These are phyloP conservation scores for Pterobdella sp. DNA, from an alignment of 2,888 invertebrate species.

Conservation along the genomic window DNA sequence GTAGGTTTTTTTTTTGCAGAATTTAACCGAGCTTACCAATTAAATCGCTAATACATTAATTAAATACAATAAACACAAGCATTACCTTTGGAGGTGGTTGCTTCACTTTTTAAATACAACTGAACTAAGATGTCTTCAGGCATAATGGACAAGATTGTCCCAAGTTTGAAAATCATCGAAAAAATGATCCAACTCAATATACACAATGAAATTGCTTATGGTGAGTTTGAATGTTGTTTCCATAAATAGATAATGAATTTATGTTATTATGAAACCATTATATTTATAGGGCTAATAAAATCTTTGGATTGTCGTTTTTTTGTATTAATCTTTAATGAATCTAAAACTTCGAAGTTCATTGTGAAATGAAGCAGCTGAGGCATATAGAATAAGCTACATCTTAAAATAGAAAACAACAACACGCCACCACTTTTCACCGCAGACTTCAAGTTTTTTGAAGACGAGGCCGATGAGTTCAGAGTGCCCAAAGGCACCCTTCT, in stretches of 20 bases:
- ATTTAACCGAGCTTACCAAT: too few species aligned
- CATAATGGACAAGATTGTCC: conserved; percentile 27
- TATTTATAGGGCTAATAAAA: too few species aligned
- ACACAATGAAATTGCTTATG: conserved; percentile 70
- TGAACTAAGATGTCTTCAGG: conserved; percentile 17
- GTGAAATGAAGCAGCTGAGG: too few species aligned
- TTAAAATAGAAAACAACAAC: conserved; percentile 4
- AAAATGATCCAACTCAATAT: conserved; percentile 91
- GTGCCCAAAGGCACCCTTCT: conserved; percentile 83
- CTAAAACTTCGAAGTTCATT: too few species aligned
- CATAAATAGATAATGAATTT: too few species aligned
- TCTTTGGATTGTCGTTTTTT: too few species aligned
- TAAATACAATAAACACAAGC: not conserved
- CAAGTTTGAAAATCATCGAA: conserved; percentile 73
- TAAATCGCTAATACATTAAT: too few species aligned
- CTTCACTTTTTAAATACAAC: not conserved
- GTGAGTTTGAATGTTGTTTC: not conserved
- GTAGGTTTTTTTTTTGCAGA: too few species aligned
- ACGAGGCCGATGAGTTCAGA: conserved; percentile 86
- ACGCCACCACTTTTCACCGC: conserved; percentile 18
- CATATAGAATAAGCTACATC: too few species aligned
- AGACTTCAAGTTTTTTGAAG: conserved; percentile 94
- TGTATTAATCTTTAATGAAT: too few species aligned
- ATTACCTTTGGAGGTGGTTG: not conserved
- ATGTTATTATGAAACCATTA: too few species aligned